These are phyloP conservation scores for Synanthedon tipuliformis DNA, from an alignment of 2,888 invertebrate genomes.

Conservation along the genomic window DNA sequence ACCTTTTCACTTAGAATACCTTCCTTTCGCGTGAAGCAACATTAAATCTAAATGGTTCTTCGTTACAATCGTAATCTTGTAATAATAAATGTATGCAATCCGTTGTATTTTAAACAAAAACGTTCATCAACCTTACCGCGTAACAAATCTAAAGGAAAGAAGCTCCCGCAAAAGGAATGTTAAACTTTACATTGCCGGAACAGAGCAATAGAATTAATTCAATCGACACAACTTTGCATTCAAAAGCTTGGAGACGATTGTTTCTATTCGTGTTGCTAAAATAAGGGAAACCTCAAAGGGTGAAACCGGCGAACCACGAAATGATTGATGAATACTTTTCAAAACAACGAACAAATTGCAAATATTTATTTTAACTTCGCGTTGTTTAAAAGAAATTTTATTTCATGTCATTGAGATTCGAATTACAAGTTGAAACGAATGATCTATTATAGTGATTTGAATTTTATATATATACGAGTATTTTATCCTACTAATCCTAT, in stretches of 20 bases:
- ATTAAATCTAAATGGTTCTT: no score
- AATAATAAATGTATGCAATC: no score
- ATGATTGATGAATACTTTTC: slow-evolving; percentile 36
- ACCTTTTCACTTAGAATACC: no score
- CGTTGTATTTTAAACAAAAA: background rate
- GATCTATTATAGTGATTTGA: no score
- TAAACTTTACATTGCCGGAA: slow-evolving; percentile 55
- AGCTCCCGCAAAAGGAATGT: slow-evolving; percentile 34
- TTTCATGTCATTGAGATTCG: no score
- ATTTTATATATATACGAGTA: no score
- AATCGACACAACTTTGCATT: slow-evolving; percentile 58
- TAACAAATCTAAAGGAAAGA: slow-evolving; percentile 23
- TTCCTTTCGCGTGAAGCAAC: no score
- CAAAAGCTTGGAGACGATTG: slow-evolving; percentile 49
- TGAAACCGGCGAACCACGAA: slow-evolving; percentile 34
- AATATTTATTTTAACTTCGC: background rate
- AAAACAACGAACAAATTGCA: slow-evolving; percentile 9
- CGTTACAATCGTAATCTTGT: no score
- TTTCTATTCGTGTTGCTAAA: slow-evolving; percentile 44
- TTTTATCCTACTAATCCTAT: no score
- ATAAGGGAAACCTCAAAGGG: slow-evolving; percentile 49
- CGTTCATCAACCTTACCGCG: slow-evolving; percentile 4
- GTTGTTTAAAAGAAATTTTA: background rate
- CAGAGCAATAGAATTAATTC: slow-evolving; percentile 65
- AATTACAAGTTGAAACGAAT: no score